phyloP scores from a whole-genome alignment of 2,797 vertebrate species.

The Coendou prehensilis region DNA sequence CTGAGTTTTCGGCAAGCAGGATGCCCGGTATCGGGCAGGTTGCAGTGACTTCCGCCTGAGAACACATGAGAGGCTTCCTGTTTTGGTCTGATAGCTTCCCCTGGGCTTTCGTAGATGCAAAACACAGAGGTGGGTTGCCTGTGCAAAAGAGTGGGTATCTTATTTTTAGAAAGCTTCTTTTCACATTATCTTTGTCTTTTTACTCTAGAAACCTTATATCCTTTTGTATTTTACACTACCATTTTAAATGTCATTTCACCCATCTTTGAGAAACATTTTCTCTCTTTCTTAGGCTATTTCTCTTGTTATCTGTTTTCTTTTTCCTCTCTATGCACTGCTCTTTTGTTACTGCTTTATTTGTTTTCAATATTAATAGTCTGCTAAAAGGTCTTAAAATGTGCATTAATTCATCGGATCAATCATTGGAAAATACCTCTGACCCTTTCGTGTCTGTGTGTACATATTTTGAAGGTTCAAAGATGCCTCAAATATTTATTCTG shows the following conservation, averaged over 20 bases:
- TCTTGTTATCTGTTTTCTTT: not conserved
- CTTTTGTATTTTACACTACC: conserved; percentile 48
- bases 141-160: conserved; percentile 60
- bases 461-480: not conserved
- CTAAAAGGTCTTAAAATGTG: conserved; percentile 36
- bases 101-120: conserved; percentile 77
- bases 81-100: conserved; percentile 81
- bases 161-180: conserved; percentile 77
- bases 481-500: not conserved
- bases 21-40: conserved; percentile 47
- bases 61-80: conserved; percentile 77
- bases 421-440: not conserved
- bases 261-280: not conserved
- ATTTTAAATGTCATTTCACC: conserved; percentile 43
- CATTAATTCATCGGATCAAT: not conserved
- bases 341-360: not conserved
- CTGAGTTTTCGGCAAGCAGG: conserved; percentile 67
- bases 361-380: not conserved
- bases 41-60: conserved; percentile 73
- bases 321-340: not conserved
- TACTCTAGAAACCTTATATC: conserved; percentile 43
- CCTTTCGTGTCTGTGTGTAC: not conserved
- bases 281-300: not conserved
- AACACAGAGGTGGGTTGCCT: conserved; percentile 50
- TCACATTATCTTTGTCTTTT: conserved; percentile 47